Conservation (phyloP, 2,113 vertebrate genomes). For the Bubo blakistoni region DNA sequence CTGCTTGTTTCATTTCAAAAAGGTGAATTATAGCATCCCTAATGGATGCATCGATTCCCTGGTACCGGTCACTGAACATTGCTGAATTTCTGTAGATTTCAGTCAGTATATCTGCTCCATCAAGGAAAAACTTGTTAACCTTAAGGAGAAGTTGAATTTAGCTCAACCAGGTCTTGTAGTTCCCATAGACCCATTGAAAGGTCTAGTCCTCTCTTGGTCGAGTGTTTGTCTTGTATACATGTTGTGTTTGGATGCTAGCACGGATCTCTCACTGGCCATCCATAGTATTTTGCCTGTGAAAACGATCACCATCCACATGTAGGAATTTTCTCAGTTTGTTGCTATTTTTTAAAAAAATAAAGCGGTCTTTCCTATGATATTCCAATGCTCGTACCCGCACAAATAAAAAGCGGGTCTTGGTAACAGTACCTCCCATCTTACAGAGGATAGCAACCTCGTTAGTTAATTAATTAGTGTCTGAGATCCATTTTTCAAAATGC, state of each 20-base stretch:
- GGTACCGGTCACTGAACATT: accelerated
- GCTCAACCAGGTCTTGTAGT: background rate
- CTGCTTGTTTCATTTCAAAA: background rate
- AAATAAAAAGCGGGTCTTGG: background rate
- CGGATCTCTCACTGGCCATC: too few relatives aligned
- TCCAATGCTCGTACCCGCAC: background rate
- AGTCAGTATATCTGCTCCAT: background rate
- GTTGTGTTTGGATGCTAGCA: background rate
- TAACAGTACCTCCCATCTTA: background rate
- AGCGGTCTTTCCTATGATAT: background rate
- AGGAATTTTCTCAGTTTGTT: background rate
- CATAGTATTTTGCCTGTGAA: background rate
- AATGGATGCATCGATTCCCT: background rate
- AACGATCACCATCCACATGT: accelerated
- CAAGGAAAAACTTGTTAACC: background rate
- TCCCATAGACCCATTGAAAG: background rate
- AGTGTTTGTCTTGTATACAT: background rate
- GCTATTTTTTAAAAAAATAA: background rate
- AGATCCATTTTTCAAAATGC: background rate
- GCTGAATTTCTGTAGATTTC: background rate
- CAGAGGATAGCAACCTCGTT: background rate
- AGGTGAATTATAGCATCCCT: background rate
- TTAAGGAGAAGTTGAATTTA: background rate
- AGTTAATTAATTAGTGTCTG: background rate
- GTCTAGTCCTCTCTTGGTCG: background rate